phyloP scores from a whole-genome alignment of 2,797 vertebrate species.

The Eptatretus atami region DNA sequence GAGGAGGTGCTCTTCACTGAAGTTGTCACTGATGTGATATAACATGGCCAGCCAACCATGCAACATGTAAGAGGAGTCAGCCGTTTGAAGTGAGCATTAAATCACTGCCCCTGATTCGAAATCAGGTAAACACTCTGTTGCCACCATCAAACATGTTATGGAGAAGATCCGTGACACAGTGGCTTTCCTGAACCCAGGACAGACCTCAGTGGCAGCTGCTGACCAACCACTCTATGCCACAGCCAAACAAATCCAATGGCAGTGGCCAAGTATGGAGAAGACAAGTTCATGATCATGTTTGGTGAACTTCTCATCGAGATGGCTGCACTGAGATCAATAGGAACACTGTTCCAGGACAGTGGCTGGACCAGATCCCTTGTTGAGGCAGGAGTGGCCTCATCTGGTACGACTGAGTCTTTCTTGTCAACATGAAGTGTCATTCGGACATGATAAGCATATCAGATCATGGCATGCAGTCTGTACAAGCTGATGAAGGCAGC shows the following conservation, averaged over 20 bases:
- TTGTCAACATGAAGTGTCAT: slow-evolving; percentile 8
- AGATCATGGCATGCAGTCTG: neutral
- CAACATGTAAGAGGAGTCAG: no score
- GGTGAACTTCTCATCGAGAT: neutral
- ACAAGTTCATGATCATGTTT: neutral
- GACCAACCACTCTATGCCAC: neutral
- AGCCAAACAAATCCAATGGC: neutral
- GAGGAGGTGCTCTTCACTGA: no score
- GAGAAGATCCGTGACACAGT: neutral
- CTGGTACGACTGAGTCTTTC: slow-evolving; percentile 8
- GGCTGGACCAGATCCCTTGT: slow-evolving; percentile 7
- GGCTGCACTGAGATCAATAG: neutral
- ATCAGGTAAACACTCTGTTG: neutral
- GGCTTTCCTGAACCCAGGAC: neutral
- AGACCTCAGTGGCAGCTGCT: neutral
- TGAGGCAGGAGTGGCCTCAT: slow-evolving; percentile 8
- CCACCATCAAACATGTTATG: neutral
- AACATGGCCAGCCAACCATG: no score
- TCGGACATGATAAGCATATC: neutral
- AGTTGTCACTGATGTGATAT: no score
- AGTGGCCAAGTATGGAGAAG: neutral
- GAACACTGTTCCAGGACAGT: slow-evolving; percentile 6
- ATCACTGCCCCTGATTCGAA: neutral
- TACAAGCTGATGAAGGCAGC: neutral
- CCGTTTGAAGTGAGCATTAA: no score